Percentiles rank a stretch among this genome's conserved stretches.
Evolutionary conservation across 2,888 invertebrate genomes (phyloP).

Genomic region (Eubasilissa splendida): DNA sequence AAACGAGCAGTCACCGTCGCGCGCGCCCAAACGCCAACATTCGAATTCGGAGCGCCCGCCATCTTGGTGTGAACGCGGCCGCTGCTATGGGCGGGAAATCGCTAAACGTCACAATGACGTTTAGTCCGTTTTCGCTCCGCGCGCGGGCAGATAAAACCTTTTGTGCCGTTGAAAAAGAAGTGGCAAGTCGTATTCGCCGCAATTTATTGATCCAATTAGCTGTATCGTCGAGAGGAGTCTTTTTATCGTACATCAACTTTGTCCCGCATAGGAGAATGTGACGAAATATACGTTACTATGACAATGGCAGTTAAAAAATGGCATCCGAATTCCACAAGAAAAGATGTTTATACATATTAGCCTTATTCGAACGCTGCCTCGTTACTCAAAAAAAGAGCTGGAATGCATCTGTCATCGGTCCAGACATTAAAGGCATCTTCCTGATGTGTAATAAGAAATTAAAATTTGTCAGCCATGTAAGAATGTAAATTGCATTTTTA

Average conservation of each 20-base stretch:
- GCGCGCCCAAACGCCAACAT: slow-evolving; percentile 33
- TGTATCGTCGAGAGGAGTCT: slow-evolving; percentile 63
- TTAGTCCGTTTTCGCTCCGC: not conserved
- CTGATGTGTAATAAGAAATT: too few relatives aligned
- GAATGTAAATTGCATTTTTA: too few relatives aligned
- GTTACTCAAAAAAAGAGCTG: too few relatives aligned
- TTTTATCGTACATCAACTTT: slow-evolving; percentile 46
- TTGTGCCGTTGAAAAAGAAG: slow-evolving; percentile 51
- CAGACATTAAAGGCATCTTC: too few relatives aligned
- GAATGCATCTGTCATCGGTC: too few relatives aligned
- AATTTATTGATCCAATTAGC: slow-evolving; percentile 74
- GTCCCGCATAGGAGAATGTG: slow-evolving; percentile 48
- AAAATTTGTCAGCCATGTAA: too few relatives aligned
- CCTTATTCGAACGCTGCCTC: too few relatives aligned
- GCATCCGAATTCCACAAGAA: not conserved
- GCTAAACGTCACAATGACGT: slow-evolving; percentile 1
- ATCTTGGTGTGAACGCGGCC: slow-evolving; percentile 37
- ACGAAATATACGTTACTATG: slow-evolving; percentile 55
- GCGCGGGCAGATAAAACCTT: slow-evolving; percentile 47
- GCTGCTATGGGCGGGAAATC: slow-evolving; percentile 24
- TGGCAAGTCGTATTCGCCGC: slow-evolving; percentile 57
- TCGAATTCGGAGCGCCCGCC: slow-evolving; percentile 28
- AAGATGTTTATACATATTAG: not conserved
- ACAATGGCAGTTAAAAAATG: slow-evolving; percentile 28
- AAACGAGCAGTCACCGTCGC: slow-evolving; percentile 46